These are phyloP conservation scores for Colletes collaris DNA, from an alignment of 2,888 invertebrate genomes.

Conservation along the genomic window DNA sequence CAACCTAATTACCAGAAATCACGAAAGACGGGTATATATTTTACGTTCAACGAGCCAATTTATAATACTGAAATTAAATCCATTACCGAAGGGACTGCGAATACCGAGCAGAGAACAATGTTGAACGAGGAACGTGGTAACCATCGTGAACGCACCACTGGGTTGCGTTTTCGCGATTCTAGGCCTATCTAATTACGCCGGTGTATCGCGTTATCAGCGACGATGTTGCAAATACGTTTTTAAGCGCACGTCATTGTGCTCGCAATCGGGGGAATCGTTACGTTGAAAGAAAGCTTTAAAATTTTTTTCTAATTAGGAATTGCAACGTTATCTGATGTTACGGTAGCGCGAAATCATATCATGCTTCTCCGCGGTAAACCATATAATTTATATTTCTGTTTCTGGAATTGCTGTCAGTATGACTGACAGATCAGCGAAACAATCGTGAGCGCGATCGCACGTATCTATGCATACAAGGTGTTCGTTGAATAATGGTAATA, in stretches of 20 bases:
- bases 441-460: not conserved
- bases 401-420: not conserved
- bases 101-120: not conserved
- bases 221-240: constrained; percentile 21
- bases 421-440: not conserved
- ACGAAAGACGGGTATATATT: constrained; percentile 14
- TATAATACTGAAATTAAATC: constrained; percentile 6
- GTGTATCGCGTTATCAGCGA: constrained; percentile 9
- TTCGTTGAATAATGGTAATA: too few species aligned
- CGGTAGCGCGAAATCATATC: constrained; percentile 18
- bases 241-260: not conserved
- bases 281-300: not conserved
- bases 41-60: constrained; percentile 19
- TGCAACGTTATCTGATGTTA: constrained; percentile 31
- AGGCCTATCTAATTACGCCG: constrained; percentile 28
- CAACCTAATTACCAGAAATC: constrained; percentile 2
- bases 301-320: constrained; percentile 34
- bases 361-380: not conserved
- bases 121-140: constrained; percentile 10
- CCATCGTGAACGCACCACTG: constrained; percentile 8
- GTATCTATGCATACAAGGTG: too few species aligned
- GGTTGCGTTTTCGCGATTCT: constrained; percentile 16
- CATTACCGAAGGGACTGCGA: constrained; percentile 11
- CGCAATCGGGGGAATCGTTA: not conserved
- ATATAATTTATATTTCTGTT: not conserved